phyloP scores from a whole-genome alignment of 2,113 vertebrate species.

The Uropsilus gracilis region DNA sequence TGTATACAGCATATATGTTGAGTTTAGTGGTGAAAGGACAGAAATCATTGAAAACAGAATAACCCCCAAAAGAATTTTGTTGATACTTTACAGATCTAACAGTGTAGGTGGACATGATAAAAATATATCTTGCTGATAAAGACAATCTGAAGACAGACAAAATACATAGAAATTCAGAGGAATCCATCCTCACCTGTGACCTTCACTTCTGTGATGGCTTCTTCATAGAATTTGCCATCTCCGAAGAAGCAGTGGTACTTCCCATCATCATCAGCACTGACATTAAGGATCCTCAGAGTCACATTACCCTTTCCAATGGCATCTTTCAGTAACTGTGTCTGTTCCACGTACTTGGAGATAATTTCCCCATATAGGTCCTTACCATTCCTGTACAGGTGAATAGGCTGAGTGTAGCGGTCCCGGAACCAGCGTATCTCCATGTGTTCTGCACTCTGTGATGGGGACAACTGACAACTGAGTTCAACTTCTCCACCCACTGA shows the following conservation, averaged over 20 bases:
- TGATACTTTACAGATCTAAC: background rate
- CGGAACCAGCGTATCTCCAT: constrained; percentile 57
- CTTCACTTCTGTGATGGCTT: constrained; percentile 1
- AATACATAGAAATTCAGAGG: background rate
- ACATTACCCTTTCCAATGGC: constrained; percentile 55
- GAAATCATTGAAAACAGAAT: background rate
- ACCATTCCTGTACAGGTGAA: constrained; percentile 54
- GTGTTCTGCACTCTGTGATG: constrained; percentile 41
- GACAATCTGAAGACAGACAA: background rate
- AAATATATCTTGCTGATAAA: background rate
- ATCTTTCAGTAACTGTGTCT: constrained; percentile 60
- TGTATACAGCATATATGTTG: background rate
- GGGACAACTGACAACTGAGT: constrained; percentile 45
- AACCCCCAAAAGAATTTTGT: background rate
- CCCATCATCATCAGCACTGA: constrained; percentile 48
- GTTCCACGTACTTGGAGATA: constrained; percentile 19
- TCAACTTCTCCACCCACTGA: background rate
- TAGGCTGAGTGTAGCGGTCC: background rate
- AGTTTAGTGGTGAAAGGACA: background rate
- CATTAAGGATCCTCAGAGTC: constrained; percentile 44
- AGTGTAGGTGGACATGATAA: background rate
- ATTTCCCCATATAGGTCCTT: constrained; percentile 23
- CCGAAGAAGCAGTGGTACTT: constrained; percentile 57
- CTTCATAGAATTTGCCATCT: constrained; percentile 9
- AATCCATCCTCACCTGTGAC: constrained; percentile 22